These are phyloP conservation scores for Chrysolina haemoptera DNA, from an alignment of 2,888 invertebrate genomes.

Conservation along the genomic window DNA sequence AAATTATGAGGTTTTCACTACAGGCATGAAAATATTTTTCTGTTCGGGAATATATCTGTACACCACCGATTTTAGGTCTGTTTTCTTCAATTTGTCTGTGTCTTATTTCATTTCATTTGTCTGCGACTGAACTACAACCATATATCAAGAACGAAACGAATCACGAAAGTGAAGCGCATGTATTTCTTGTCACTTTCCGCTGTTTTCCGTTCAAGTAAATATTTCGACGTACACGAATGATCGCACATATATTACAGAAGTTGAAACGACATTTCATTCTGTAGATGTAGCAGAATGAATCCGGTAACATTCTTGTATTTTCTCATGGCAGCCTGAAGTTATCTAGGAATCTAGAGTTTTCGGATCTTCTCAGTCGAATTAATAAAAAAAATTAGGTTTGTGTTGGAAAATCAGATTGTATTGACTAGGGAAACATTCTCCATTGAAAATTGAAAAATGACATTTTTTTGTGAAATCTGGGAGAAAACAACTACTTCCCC, in stretches of 20 bases:
- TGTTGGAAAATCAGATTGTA: too few species aligned
- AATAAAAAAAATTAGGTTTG: too few species aligned
- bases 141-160: slow-evolving; percentile 14
- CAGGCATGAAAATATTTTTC: background rate
- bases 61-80: background rate
- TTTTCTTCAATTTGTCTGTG: background rate
- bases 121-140: background rate
- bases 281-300: too few species aligned
- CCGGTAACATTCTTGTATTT: background rate
- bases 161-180: slow-evolving; percentile 10
- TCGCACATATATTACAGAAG: background rate
- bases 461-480: too few species aligned
- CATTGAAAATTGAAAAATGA: too few species aligned
- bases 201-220: background rate
- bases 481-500: too few species aligned
- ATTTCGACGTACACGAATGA: background rate
- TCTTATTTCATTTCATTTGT: background rate
- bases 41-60: background rate
- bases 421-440: too few species aligned
- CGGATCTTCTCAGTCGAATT: too few species aligned
- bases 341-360: too few species aligned
- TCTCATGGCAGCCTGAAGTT: background rate
- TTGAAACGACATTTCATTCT: background rate
- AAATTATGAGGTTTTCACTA: background rate
- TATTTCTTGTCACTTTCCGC: background rate